Evolutionary conservation across 2,797 vertebrate species (phyloP), one percentile per base, ranked within the genome.

Genomic region (Sebastes alutus): DNA sequence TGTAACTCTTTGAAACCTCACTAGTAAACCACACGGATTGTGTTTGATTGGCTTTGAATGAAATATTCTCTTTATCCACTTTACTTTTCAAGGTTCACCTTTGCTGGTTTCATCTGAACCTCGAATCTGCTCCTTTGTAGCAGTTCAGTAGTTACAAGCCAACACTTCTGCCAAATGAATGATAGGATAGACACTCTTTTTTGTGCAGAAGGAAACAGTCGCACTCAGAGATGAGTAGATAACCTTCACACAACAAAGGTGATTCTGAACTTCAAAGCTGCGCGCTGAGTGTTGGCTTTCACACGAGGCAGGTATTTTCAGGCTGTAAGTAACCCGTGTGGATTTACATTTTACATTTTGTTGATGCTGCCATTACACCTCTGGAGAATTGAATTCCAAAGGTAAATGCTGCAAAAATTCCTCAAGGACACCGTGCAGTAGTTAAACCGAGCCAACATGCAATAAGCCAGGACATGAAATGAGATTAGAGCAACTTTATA

Each of bases 241-340:
- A 77, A 87, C 85, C 90, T 89, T 87, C 77, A 75, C 55, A 67
- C 63, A 82, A 56, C 60, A 74, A 75, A 77, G 83, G 67, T 83
- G 64, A 74, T 46, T 68, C 67, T 6, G 63, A 64, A 75, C 79
- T 84, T 82, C 74, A 88, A 85, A 89, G 78, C 52, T 32, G 23
- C 4, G 32, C 14, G 18, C 42, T 52, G 18, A 83, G 49, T 54
- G 29, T 42, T 72, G n/a, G 27, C 2, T 76, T 81, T 78, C 64
- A 76, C 56, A 61, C 33, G 13, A 61, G 55, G 32, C 60, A 27
- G 65, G 10, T 29, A 22, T 59, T 81, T 82, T 46, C 42, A 68
- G 2, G 2, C 54, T 49, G 25, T 4, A 38, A 74, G 18, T 8
- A 75, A 59, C 60, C 4, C 9, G 2, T 14, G 18, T 61, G 6